phyloP scores from a whole-genome alignment of 2,888 invertebrate genomes.

The Chorisops tibialis region DNA sequence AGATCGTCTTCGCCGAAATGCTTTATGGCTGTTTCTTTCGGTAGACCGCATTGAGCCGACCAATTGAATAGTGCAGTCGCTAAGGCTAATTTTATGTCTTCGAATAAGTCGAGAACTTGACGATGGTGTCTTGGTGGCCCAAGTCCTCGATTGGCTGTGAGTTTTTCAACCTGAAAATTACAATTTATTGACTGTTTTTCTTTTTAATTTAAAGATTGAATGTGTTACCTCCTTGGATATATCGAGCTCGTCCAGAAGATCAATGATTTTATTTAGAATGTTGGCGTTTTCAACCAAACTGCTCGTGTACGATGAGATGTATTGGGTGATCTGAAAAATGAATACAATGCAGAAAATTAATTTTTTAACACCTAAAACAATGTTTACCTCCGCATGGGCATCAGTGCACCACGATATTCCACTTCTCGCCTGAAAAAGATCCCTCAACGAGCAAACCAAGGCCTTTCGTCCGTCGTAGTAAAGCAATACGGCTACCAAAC shows the following conservation, averaged over 20 bases:
- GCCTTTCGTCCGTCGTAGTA: constrained; percentile 90
- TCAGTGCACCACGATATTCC: constrained; percentile 71
- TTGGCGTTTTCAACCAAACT: constrained; percentile 73
- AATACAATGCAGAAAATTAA: too few species aligned
- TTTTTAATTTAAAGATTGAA: neutral
- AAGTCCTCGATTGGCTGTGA: constrained; percentile 83
- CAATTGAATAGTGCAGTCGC: constrained; percentile 75
- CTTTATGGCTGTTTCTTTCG: constrained; percentile 66
- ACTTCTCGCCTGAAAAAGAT: constrained; percentile 70
- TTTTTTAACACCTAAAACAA: too few species aligned
- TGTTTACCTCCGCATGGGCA: constrained; percentile 43
- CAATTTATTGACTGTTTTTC: neutral
- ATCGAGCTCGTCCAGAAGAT: constrained; percentile 58
- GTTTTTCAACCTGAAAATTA: constrained; percentile 60
- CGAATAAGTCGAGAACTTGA: constrained; percentile 71
- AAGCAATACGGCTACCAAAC: constrained; percentile 86
- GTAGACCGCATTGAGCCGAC: constrained; percentile 73
- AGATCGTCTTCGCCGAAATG: too few species aligned
- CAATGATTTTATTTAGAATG: constrained; percentile 61
- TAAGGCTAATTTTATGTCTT: constrained; percentile 65
- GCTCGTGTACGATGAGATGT: constrained; percentile 74
- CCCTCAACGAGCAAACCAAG: constrained; percentile 71
- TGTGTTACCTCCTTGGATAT: constrained; percentile 58
- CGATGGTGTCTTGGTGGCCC: constrained; percentile 83
- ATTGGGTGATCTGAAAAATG: constrained; percentile 39